Evolutionary conservation across 1,140 invertebrate genomes (phyloP).

Genomic region (Anthonomus grandis): DNA sequence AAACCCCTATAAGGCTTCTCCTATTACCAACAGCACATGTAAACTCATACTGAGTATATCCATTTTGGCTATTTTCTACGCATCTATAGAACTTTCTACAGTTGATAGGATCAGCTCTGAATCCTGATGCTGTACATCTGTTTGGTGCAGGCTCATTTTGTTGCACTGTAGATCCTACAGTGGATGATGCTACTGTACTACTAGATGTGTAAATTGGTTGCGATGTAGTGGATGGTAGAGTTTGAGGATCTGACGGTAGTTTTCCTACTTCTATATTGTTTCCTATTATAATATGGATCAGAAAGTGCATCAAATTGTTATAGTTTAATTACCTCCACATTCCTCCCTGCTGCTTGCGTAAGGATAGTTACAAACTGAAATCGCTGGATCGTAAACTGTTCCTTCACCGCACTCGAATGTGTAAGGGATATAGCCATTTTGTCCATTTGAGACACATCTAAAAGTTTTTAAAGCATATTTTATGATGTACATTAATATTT

Average conservation of each 20-base stretch:
- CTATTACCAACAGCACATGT: conserved; percentile 54
- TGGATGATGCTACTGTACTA: conserved; percentile 10
- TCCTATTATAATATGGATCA: neutral
- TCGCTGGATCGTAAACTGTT: conserved; percentile 66
- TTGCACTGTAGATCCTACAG: neutral
- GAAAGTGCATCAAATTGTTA: neutral
- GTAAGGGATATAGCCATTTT: conserved; percentile 45
- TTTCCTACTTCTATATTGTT: conserved; percentile 7
- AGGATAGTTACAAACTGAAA: conserved; percentile 65
- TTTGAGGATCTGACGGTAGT: conserved; percentile 33
- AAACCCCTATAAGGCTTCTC: neutral
- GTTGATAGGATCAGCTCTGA: conserved; percentile 55
- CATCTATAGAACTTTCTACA: conserved; percentile 64
- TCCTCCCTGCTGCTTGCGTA: conserved; percentile 50
- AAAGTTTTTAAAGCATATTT: conserved; percentile 36
- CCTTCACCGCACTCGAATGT: conserved; percentile 67
- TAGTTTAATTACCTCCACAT: conserved; percentile 45
- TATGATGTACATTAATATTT: conserved; percentile 31
- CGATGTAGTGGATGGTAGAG: neutral
- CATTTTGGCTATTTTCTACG: conserved; percentile 50
- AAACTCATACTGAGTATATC: conserved; percentile 57
- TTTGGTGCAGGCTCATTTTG: conserved; percentile 12
- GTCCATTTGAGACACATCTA: conserved; percentile 35
- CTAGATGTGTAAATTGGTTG: conserved; percentile 18
- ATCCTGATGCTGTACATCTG: conserved; percentile 55